Base-by-base conservation (phyloP, 2,797 vertebrate genomes). In the Benthosema pterotum region DNA sequence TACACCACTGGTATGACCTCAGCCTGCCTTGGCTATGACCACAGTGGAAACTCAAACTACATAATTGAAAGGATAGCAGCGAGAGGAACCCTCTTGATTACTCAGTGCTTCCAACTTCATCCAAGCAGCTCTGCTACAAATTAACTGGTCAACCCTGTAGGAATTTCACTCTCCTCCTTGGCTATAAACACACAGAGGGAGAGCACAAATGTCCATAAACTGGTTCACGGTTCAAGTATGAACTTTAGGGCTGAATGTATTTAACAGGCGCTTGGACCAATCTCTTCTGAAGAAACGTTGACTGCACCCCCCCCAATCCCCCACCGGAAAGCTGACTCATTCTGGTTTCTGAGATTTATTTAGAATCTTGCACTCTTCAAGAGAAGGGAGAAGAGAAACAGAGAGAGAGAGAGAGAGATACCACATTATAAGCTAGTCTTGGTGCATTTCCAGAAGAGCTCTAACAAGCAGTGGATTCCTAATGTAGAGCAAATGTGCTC, bases 1-100 rank as follows among this genome's bases (percentile, higher is more conserved):
- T 72, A 69, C 68, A 69, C 68, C 83, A 81, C 63, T 46, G 57
- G 87, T 83, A 75, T 83, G 71, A 91, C 82, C 83, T 83, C 81
- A 76, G 77, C 77, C 77, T 78, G 53, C 19, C 83, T 84, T 69
- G 78, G 75, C 77, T 79, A 74, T 13, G 59, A 85, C 68, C 76
- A 76, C 88, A 86, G 72, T 82, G 80, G 83, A 88, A 91, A 86
- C 80, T 89, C 79, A 83, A 81, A 87, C 72, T 81, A 87, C 80
- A 87, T 86, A 90, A 92, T 92, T 92, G 87, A 89, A 87, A 83
- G 89, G 80, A 77, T 72, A 67, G 78, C 68, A 87, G 75, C 57
- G 80, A 71, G 82, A 90, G 72, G 74, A 91, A 85, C 83, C 80
- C 75, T 85, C 83, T 68, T 84, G 73, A 83, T 91, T 74, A 84